These are phyloP conservation scores for Strongylocentrotus purpuratus DNA, from an alignment of 35 echinoderm and acorn worm genomes.

Conservation along the genomic window DNA sequence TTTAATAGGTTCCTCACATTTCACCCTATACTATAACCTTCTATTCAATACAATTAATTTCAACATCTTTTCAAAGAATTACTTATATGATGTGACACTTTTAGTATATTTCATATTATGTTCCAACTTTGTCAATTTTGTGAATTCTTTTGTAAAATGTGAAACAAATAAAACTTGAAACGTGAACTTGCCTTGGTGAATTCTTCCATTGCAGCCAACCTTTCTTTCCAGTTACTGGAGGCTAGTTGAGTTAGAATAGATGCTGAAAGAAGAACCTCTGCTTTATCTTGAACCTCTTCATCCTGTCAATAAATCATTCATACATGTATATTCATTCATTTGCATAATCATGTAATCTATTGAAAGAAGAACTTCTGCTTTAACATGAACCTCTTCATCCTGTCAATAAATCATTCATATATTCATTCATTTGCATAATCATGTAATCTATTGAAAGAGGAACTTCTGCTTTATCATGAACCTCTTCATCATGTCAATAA, in stretches of 20 bases:
- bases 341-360: not conserved
- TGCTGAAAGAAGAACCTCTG: slow-evolving; percentile 54
- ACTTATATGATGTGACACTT: too few relatives aligned
- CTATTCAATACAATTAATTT: too few relatives aligned
- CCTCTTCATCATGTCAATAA: slow-evolving; percentile 80
- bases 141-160: too few relatives aligned
- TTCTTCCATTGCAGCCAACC: slow-evolving; percentile 94
- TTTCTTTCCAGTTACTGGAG: slow-evolving; percentile 91
- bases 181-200: slow-evolving; percentile 91
- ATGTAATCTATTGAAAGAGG: slow-evolving; percentile 45
- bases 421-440: not conserved
- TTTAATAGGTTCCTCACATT: too few relatives aligned
- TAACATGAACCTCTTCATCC: slow-evolving; percentile 84
- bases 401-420: slow-evolving; percentile 20
- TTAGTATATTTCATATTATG: too few relatives aligned
- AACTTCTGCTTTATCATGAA: slow-evolving; percentile 62
- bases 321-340: not conserved
- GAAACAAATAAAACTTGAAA: too few relatives aligned
- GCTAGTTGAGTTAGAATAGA: slow-evolving; percentile 67
- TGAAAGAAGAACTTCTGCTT: slow-evolving; percentile 60
- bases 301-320: slow-evolving; percentile 54
- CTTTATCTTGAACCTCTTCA: slow-evolving; percentile 82
- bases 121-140: too few relatives aligned
- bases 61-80: too few relatives aligned
- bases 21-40: too few relatives aligned